Conservation (phyloP, 2,888 invertebrate genomes). For the Dryobotodes eremita region DNA sequence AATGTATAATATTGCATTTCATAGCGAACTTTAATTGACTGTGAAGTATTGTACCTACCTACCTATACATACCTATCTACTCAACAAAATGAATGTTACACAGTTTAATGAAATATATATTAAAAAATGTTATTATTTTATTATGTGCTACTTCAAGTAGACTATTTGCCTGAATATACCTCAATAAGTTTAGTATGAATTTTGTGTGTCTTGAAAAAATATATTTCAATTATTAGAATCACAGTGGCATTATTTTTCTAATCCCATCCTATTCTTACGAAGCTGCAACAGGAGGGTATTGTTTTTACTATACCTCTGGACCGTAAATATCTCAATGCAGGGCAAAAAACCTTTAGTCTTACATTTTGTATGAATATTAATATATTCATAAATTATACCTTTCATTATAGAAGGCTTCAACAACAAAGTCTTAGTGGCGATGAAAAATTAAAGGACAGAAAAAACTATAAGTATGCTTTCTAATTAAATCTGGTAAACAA, state of each 20-base stretch:
- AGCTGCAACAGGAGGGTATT: background rate
- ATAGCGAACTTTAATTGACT: slow-evolving; percentile 77
- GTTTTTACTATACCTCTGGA: background rate
- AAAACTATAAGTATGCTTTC: background rate
- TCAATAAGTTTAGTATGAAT: slow-evolving; percentile 89
- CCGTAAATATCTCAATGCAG: background rate
- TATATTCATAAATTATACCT: background rate
- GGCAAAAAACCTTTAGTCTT: background rate
- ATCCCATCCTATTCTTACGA: slow-evolving; percentile 12
- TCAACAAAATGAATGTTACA: slow-evolving; percentile 75
- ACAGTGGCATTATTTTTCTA: slow-evolving; percentile 76
- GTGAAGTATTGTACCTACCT: slow-evolving; percentile 71
- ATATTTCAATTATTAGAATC: slow-evolving; percentile 86
- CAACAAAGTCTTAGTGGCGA: too few species aligned
- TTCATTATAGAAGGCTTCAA: too few species aligned
- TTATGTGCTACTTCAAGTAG: slow-evolving; percentile 83
- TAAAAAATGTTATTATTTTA: slow-evolving; percentile 81
- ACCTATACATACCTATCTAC: slow-evolving; percentile 68
- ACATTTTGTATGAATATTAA: background rate
- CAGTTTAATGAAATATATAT: slow-evolving; percentile 75
- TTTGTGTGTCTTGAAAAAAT: slow-evolving; percentile 87
- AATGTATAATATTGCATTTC: slow-evolving; percentile 79
- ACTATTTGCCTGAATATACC: slow-evolving; percentile 88
- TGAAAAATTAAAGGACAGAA: too few species aligned
- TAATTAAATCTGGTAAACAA: background rate